These are phyloP conservation scores for Agrochola circellaris DNA, from an alignment of 2,888 invertebrate genomes.

Conservation along the genomic window DNA sequence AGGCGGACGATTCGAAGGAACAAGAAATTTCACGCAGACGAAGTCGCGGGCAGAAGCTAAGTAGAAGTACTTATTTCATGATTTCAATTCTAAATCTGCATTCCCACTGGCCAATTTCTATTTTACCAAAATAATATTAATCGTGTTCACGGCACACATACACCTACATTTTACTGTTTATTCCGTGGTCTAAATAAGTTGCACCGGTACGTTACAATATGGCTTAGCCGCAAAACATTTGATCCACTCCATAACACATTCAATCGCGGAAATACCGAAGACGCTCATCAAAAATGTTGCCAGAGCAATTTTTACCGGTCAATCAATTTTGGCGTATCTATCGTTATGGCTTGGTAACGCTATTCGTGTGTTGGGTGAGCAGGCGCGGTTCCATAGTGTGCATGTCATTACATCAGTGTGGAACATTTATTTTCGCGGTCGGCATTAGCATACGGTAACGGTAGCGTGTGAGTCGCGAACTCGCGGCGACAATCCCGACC, in stretches of 20 bases:
- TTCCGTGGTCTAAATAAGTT: conserved; percentile 46
- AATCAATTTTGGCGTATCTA: conserved; percentile 62
- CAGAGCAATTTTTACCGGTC: conserved; percentile 62
- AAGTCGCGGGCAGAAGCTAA: too few species aligned
- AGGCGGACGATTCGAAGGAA: too few species aligned
- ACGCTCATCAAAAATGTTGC: conserved; percentile 51
- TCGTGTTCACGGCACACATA: conserved; percentile 13
- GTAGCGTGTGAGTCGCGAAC: conserved; percentile 72
- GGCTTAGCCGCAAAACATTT: conserved; percentile 44
- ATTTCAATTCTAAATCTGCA: background rate
- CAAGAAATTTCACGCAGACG: too few species aligned
- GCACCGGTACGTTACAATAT: conserved; percentile 37
- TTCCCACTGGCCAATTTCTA: background rate
- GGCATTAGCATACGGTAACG: conserved; percentile 86
- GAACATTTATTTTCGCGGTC: conserved; percentile 83
- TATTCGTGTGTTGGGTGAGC: conserved; percentile 67
- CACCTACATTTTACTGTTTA: conserved; percentile 52
- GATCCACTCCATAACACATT: conserved; percentile 50
- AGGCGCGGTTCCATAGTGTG: conserved; percentile 73
- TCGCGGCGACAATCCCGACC: conserved; percentile 67
- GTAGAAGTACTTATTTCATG: too few species aligned
- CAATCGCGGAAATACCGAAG: conserved; percentile 45
- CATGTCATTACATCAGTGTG: conserved; percentile 82
- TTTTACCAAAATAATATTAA: conserved; percentile 3
- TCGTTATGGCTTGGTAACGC: conserved; percentile 62